Conservation (phyloP, 2,797 vertebrate species). For the Lagocephalus sceleratus region DNA sequence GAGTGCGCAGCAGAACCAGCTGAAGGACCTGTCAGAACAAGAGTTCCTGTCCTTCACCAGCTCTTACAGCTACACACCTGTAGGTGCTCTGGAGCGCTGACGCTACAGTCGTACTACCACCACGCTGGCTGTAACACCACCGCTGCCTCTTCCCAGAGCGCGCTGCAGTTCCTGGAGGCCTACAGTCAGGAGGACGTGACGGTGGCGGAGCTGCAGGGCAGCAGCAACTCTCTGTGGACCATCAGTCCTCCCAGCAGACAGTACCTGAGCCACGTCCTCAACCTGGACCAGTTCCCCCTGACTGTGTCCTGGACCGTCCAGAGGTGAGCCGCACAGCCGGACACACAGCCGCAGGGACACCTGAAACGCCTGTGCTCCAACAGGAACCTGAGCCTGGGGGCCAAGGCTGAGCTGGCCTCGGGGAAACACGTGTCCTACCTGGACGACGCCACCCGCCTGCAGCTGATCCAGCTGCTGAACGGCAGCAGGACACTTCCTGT, state of each 20-base stretch:
- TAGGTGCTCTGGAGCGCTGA: constrained; percentile 24
- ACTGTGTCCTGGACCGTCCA: constrained; percentile 91
- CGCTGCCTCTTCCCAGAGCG: constrained; percentile 73
- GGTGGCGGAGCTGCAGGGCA: constrained; percentile 88
- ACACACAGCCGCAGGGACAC: no score
- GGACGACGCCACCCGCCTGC: constrained; percentile 68
- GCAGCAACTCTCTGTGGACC: constrained; percentile 95
- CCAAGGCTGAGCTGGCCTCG: constrained; percentile 87
- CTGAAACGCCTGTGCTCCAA: not conserved
- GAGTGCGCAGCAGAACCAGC: constrained; percentile 93
- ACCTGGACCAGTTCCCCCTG: constrained; percentile 82
- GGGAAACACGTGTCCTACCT: constrained; percentile 86
- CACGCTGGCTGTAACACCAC: not conserved
- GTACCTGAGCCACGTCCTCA: constrained; percentile 85
- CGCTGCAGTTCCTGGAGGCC: constrained; percentile 91
- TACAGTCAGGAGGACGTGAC: constrained; percentile 88
- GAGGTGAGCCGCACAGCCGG: constrained; percentile 68
- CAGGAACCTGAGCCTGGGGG: constrained; percentile 89
- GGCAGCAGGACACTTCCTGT: constrained; percentile 74
- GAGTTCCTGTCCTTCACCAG: constrained; percentile 66
- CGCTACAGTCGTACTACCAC: no score
- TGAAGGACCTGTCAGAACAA: constrained; percentile 75
- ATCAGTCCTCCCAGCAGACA: constrained; percentile 92
- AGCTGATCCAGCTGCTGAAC: constrained; percentile 82
- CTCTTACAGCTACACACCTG: constrained; percentile 68